phyloP scores from a whole-genome alignment of 2,797 vertebrate genomes.

The Crenuchus spilurus region DNA sequence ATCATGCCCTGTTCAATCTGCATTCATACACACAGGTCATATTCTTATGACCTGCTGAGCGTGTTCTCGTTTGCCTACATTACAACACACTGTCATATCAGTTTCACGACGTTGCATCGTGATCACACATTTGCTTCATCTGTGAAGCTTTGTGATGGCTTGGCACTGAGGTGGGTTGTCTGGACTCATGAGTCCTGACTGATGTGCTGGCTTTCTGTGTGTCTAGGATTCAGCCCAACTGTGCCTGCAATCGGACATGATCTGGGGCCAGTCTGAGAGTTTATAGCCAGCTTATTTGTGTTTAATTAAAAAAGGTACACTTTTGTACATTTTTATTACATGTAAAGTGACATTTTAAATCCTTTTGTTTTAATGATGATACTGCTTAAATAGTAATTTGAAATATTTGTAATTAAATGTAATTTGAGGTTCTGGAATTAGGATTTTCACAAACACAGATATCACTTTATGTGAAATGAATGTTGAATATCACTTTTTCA shows the following conservation, averaged over 20 bases:
- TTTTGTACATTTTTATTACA: too few relatives aligned
- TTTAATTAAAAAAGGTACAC: too few relatives aligned
- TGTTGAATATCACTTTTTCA: too few relatives aligned
- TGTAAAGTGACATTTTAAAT: too few relatives aligned
- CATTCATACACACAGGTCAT: not conserved
- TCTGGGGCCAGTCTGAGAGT: conserved; percentile 11
- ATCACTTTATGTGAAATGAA: too few relatives aligned
- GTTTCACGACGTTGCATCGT: conserved; percentile 28
- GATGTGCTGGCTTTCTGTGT: conserved; percentile 37
- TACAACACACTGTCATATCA: conserved; percentile 34
- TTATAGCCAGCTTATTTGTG: conserved; percentile 11
- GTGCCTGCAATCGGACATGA: conserved; percentile 16
- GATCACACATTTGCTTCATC: conserved; percentile 45
- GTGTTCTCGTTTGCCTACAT: not conserved
- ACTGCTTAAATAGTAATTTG: too few relatives aligned
- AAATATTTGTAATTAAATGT: too few relatives aligned
- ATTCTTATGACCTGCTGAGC: not conserved
- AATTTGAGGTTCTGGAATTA: too few relatives aligned
- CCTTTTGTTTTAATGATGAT: too few relatives aligned
- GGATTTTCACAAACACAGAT: too few relatives aligned
- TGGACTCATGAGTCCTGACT: conserved; percentile 37
- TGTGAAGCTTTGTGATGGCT: conserved; percentile 24
- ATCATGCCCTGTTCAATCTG: not conserved
- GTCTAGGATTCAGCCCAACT: conserved; percentile 42
- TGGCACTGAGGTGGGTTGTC: conserved; percentile 29